Conservation (phyloP, 2,797 vertebrate species). For the Epinephelus coioides region DNA sequence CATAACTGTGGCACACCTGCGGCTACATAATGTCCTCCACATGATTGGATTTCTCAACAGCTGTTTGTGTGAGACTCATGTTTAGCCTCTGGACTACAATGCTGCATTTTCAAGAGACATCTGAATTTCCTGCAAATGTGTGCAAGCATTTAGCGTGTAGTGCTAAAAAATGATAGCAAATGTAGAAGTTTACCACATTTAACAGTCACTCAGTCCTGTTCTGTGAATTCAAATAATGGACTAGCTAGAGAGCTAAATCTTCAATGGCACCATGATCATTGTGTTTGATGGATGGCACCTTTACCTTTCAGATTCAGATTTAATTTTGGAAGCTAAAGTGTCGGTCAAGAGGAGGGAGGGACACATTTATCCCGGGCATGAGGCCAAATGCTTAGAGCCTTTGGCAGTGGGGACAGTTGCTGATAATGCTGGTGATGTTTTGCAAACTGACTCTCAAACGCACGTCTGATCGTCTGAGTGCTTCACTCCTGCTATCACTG, state of each 20-base stretch:
- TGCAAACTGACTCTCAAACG: slow-evolving; percentile 11
- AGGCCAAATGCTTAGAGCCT: slow-evolving; percentile 30
- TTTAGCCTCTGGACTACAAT: neutral
- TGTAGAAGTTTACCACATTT: neutral
- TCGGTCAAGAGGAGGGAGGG: slow-evolving; percentile 26
- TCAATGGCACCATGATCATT: slow-evolving; percentile 1
- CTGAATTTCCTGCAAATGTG: neutral
- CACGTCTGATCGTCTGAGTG: neutral
- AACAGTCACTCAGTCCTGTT: neutral
- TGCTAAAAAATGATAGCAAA: neutral
- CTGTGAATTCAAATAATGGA: neutral
- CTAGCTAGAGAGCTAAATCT: neutral
- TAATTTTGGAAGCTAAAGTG: slow-evolving; percentile 9
- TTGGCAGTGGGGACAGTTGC: slow-evolving; percentile 28
- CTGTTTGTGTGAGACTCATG: neutral
- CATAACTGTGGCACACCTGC: neutral
- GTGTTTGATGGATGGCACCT: slow-evolving; percentile 20
- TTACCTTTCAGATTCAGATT: slow-evolving; percentile 35
- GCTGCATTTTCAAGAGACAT: neutral
- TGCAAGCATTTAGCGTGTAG: neutral
- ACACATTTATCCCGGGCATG: slow-evolving; percentile 23
- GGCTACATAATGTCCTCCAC: neutral
- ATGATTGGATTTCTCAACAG: neutral
- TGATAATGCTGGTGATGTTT: slow-evolving; percentile 24
- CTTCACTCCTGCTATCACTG: neutral